These are phyloP conservation scores for Mamestra brassicae DNA, from an alignment of 2,888 invertebrate genomes.

Conservation along the genomic window DNA sequence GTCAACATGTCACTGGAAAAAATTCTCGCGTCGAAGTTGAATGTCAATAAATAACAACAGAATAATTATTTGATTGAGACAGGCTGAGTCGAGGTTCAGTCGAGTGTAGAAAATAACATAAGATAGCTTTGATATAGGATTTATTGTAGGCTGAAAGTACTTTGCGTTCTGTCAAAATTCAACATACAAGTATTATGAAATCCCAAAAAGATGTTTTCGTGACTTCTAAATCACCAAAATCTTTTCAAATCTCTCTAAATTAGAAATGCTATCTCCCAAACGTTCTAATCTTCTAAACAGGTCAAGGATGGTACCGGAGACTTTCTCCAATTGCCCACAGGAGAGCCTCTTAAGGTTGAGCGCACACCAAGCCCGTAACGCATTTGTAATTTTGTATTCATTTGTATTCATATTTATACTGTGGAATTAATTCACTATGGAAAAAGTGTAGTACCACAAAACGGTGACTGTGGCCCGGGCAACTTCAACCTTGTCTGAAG, in stretches of 20 bases:
- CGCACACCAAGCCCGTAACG: conserved; percentile 7
- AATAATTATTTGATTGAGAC: no score
- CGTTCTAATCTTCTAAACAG: conserved; percentile 57
- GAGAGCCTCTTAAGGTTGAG: conserved; percentile 17
- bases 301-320: conserved; percentile 66
- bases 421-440: no score
- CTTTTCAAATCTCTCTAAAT: conserved; percentile 34
- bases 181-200: not conserved
- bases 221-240: conserved; percentile 17
- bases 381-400: no score
- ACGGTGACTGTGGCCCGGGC: no score
- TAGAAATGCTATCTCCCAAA: conserved; percentile 58
- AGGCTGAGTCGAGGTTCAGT: no score
- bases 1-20: no score
- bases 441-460: no score
- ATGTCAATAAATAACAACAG: no score
- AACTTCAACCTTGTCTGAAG: no score
- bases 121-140: not conserved
- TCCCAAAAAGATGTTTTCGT: not conserved
- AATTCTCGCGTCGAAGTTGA: no score
- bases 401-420: no score
- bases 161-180: not conserved
- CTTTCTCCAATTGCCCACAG: conserved; percentile 64
- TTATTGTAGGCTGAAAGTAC: not conserved
- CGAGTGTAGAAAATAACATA: no score